Percentiles rank a stretch among this genome's conserved stretches.
Conservation (phyloP, 2,888 invertebrate species). For the Ennomos quercinarius region DNA sequence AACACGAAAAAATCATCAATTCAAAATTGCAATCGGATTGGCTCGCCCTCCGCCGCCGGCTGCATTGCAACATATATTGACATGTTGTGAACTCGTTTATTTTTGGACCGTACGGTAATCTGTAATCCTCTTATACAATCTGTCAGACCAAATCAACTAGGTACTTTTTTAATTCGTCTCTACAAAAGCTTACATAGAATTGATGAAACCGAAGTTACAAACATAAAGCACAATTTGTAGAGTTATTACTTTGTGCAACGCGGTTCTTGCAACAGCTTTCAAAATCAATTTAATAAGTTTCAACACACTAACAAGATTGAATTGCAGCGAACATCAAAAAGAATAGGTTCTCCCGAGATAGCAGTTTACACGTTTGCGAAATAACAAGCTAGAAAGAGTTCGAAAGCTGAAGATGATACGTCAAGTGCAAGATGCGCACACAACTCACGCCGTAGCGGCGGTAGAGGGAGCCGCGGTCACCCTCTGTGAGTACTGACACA, state of each 20-base stretch:
- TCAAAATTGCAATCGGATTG: constrained; percentile 5
- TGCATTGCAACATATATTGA: constrained; percentile 9
- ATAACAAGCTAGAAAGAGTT: constrained; percentile 7
- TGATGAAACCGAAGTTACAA: too few species aligned
- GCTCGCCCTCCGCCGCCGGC: neutral
- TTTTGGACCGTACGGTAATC: constrained; percentile 13
- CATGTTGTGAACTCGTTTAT: constrained; percentile 16
- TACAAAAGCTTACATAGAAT: too few species aligned
- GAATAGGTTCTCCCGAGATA: constrained; percentile 8
- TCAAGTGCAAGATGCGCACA: constrained; percentile 1
- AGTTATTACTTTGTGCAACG: neutral
- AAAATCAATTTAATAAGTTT: constrained; percentile 8
- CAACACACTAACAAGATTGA: constrained; percentile 4
- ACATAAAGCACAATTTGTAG: neutral
- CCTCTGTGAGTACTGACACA: neutral
- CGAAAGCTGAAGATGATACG: constrained; percentile 9
- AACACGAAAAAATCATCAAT: constrained; percentile 4
- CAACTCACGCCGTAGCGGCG: neutral
- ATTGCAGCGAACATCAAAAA: constrained; percentile 10
- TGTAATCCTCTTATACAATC: neutral
- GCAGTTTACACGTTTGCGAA: constrained; percentile 3
- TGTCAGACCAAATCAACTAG: too few species aligned
- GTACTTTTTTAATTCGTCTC: too few species aligned
- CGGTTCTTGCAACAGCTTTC: neutral
- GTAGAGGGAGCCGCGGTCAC: neutral